These are phyloP conservation scores for Eulithis prunata DNA, from an alignment of 2,888 invertebrate genomes.

Conservation along the genomic window DNA sequence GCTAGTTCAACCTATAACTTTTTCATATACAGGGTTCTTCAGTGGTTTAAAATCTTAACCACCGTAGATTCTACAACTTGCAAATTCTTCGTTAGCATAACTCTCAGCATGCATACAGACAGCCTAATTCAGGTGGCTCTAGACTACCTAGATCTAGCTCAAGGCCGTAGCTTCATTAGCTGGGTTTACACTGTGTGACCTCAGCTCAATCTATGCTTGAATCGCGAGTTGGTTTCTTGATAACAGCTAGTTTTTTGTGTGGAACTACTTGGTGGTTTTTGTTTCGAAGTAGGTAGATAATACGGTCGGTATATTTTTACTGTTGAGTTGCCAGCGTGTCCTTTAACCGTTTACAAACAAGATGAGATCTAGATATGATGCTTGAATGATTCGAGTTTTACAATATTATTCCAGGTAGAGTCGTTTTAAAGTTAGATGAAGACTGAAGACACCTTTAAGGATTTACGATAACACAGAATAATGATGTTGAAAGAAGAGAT, in stretches of 20 bases:
- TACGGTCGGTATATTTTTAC: no score
- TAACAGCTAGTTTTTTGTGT: not conserved
- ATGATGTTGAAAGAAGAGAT: no score
- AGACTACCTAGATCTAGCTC: conserved; percentile 20
- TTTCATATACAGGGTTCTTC: not conserved
- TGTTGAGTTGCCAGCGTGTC: no score
- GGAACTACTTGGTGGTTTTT: not conserved
- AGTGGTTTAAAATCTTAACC: not conserved
- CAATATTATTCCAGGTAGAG: no score
- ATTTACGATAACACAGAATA: no score
- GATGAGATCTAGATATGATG: no score
- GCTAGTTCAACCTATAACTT: no score
- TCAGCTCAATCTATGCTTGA: conserved; percentile 24
- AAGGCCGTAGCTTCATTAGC: conserved; percentile 30
- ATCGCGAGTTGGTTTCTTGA: conserved; percentile 1
- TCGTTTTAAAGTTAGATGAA: no score
- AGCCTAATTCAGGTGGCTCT: conserved; percentile 26
- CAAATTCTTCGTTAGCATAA: conserved; percentile 7
- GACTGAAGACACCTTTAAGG: no score
- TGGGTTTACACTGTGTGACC: conserved; percentile 23
- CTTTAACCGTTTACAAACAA: no score
- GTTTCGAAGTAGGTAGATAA: no score
- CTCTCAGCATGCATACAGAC: conserved; percentile 15
- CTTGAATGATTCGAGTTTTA: no score
- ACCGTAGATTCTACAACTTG: not conserved